phyloP scores from a whole-genome alignment of 2,888 invertebrate genomes.

The Vandiemenella viatica region DNA sequence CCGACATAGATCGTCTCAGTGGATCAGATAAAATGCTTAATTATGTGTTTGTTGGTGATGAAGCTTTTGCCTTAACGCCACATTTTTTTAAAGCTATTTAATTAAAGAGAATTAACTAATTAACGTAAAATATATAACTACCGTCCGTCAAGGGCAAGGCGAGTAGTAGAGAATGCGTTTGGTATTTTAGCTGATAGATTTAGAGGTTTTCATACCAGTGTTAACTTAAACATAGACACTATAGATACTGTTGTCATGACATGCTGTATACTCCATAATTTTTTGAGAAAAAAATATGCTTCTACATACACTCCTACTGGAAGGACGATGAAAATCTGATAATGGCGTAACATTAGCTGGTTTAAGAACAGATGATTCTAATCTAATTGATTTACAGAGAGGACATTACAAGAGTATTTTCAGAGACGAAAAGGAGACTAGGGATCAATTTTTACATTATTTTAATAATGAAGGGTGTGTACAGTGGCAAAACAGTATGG shows the following conservation, averaged over 20 bases:
- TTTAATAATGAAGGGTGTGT: not conserved
- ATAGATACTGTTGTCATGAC: conserved; percentile 1
- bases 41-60: conserved; percentile 16
- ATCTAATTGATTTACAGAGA: not conserved
- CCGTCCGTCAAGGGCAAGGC: conserved; percentile 6
- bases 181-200: conserved; percentile 8
- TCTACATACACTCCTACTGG: conserved; percentile 6
- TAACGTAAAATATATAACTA: conserved; percentile 3
- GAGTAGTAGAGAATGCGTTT: conserved; percentile 4
- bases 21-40: conserved; percentile 11
- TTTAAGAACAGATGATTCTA: conserved; percentile 5
- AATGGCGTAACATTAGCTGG: conserved; percentile 8
- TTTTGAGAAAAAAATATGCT: conserved; percentile 1
- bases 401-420: not conserved
- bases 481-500: not conserved
- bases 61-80: conserved; percentile 12
- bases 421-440: not conserved
- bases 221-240: not conserved
- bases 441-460: not conserved
- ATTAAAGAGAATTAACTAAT: not conserved
- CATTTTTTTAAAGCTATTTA: conserved; percentile 9
- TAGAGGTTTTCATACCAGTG: conserved; percentile 1
- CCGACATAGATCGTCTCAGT: conserved; percentile 1
- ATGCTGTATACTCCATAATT: conserved; percentile 6
- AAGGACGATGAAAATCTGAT: conserved; percentile 9